These are phyloP conservation scores for Jordanella pulchra DNA, from an alignment of 2,797 vertebrate genomes.

Conservation along the genomic window DNA sequence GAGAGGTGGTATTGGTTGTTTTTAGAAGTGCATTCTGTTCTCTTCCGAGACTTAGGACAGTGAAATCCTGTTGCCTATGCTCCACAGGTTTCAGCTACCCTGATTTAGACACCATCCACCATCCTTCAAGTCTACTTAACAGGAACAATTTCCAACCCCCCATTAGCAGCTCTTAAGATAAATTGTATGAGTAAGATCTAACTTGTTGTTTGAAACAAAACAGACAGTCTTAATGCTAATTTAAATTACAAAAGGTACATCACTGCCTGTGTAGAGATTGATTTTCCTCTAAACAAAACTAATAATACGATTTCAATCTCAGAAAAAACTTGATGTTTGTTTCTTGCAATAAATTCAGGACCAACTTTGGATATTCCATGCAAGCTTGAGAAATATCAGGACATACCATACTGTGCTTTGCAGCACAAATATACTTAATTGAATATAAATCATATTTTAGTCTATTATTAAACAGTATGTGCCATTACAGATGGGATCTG, in stretches of 20 bases:
- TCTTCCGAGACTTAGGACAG: slow-evolving; percentile 40
- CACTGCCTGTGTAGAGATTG: neutral
- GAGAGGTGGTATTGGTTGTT: slow-evolving; percentile 21
- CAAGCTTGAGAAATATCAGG: neutral
- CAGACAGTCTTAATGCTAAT: slow-evolving; percentile 28
- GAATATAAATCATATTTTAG: too few relatives aligned
- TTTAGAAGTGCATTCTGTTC: slow-evolving; percentile 18
- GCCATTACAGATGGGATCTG: neutral
- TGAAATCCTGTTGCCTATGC: slow-evolving; percentile 15
- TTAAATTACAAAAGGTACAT: too few relatives aligned
- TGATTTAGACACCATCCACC: slow-evolving; percentile 24
- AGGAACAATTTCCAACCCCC: slow-evolving; percentile 9
- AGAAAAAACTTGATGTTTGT: too few relatives aligned
- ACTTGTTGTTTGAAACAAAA: slow-evolving; percentile 50
- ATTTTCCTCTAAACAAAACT: neutral
- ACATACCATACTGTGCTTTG: neutral
- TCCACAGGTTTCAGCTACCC: slow-evolving; percentile 41
- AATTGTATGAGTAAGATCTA: slow-evolving; percentile 61
- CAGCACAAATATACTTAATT: neutral
- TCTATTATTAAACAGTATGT: too few relatives aligned
- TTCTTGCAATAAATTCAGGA: too few relatives aligned
- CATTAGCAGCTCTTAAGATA: slow-evolving; percentile 32
- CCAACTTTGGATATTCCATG: neutral
- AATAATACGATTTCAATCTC: neutral
- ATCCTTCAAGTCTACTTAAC: slow-evolving; percentile 15